Percentiles rank a stretch among this genome's conserved stretches.
These are phyloP conservation scores for Syngnathus rostellatus DNA, from an alignment of 2,797 vertebrate species.

Conservation along the genomic window DNA sequence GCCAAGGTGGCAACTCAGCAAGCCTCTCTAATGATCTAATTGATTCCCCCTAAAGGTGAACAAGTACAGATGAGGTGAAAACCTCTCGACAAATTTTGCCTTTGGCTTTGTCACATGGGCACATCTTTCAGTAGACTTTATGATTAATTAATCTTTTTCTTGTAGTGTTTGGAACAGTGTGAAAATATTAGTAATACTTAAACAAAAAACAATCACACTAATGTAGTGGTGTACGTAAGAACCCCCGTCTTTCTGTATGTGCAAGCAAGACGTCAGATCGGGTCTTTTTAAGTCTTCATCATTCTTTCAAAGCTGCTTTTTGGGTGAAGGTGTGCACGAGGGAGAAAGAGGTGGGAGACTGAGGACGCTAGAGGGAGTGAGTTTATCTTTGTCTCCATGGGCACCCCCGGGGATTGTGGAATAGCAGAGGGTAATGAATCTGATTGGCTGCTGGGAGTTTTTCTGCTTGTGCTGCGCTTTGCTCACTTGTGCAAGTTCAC, in stretches of 20 bases:
- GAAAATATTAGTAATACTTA: not conserved
- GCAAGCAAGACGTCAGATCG: not conserved
- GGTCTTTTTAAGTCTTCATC: not conserved
- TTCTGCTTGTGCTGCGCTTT: conserved; percentile 68
- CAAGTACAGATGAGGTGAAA: conserved; percentile 14
- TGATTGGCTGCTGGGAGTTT: conserved; percentile 67
- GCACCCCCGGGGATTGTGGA: conserved; percentile 59
- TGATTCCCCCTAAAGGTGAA: conserved; percentile 22
- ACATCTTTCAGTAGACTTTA: too few species aligned
- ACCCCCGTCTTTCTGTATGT: not conserved
- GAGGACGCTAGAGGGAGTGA: conserved; percentile 62
- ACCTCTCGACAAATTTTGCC: not conserved
- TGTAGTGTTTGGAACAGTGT: too few species aligned
- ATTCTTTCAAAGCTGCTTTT: conserved; percentile 14
- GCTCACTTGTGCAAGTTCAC: conserved; percentile 53
- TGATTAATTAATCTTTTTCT: too few species aligned
- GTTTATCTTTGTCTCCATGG: conserved; percentile 73
- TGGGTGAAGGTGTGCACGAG: conserved; percentile 8
- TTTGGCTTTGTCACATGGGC: not conserved
- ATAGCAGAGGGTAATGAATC: conserved; percentile 73
- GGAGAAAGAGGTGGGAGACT: conserved; percentile 24
- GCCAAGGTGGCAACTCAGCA: conserved; percentile 23
- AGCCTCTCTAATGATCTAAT: conserved; percentile 17
- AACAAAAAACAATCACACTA: too few species aligned
- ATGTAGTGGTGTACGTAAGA: too few species aligned